Evolutionary conservation across 2,888 invertebrate genomes (phyloP).

Genomic region (Encarsia formosa): DNA sequence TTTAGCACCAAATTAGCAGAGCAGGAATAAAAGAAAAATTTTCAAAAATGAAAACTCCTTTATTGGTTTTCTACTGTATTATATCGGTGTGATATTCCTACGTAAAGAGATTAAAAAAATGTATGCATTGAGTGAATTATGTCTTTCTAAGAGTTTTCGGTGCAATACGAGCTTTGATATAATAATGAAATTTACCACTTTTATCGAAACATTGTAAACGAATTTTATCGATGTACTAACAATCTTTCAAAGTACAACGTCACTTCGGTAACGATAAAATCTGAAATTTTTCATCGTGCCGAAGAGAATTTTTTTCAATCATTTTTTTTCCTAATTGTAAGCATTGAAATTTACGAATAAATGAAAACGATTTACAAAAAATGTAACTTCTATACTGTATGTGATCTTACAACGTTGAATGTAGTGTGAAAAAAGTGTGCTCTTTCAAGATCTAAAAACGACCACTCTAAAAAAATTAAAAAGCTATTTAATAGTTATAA

Average conservation of each 20-base stretch:
- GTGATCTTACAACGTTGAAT: background rate
- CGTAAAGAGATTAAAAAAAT: background rate
- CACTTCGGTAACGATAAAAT: slow-evolving; percentile 11
- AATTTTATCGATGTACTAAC: slow-evolving; percentile 24
- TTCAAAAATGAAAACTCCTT: too few relatives aligned
- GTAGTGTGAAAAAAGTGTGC: slow-evolving; percentile 8
- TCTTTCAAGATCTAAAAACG: slow-evolving; percentile 21
- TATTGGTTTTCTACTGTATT: slow-evolving; percentile 1
- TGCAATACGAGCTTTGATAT: slow-evolving; percentile 13
- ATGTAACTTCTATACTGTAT: slow-evolving; percentile 2
- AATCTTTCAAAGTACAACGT: slow-evolving; percentile 9
- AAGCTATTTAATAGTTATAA: slow-evolving; percentile 11
- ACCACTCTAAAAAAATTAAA: background rate
- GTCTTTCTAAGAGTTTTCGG: slow-evolving; percentile 10
- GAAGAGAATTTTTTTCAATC: slow-evolving; percentile 3
- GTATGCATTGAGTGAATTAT: slow-evolving; percentile 3
- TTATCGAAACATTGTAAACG: slow-evolving; percentile 26
- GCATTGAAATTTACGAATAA: slow-evolving; percentile 5
- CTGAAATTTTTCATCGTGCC: background rate
- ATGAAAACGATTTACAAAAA: background rate
- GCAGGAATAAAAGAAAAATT: too few relatives aligned
- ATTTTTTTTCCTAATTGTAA: slow-evolving; percentile 1
- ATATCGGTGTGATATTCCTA: slow-evolving; percentile 22
- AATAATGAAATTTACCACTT: slow-evolving; percentile 6
- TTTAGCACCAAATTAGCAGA: too few relatives aligned